Base-by-base conservation (phyloP, 1,140 invertebrate species). In the Drosophila repleta region DNA sequence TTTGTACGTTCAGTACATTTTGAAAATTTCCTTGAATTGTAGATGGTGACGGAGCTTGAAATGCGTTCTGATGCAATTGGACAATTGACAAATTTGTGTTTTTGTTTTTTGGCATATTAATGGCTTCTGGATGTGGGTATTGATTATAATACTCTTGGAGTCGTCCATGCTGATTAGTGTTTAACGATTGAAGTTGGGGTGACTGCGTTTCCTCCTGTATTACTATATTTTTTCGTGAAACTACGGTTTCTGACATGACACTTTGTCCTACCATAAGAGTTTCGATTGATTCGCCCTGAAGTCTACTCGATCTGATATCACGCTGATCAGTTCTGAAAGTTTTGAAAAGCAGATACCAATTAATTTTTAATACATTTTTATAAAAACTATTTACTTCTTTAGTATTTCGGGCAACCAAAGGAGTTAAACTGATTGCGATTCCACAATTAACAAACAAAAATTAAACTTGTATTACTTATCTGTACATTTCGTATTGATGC, bases 1-100 rank as follows among this genome's bases (percentile, higher is more conserved):
- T 77, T 67, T 81, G 76, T 21, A 74, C 37, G 43, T 64, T 69
- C 17, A 76, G 71, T 20, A 84, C 57, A 76, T 87, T 84, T 72
- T 76, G 79, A 17, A 74, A 72, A 48, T 79, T 83, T 17, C 72
- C 72, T 53, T 76, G 79, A 35, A 82, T 76, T 37, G 70, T 51
- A n/a, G 64, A 58, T 24, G 68, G 64, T 68, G 83, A 63, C 17
- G 74, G 52, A 24, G 58, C 43, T 64, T 67, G 63, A 60, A 60
- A 53, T 48, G 26, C 17, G 3, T 41, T 39, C 29, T 57, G 57
- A n/a, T 68, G 58, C 32, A 41, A 24, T 21, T 63, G 60, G 46
- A 29, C 39, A 17, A 65, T 60, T 49, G 61, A 11, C 37, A 46
- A 4, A 39, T 17, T 57, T 41, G 43, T 51, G 29, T 11, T 24